phyloP scores from a whole-genome alignment of 2,888 invertebrate species.

The Charanyca ferruginea region DNA sequence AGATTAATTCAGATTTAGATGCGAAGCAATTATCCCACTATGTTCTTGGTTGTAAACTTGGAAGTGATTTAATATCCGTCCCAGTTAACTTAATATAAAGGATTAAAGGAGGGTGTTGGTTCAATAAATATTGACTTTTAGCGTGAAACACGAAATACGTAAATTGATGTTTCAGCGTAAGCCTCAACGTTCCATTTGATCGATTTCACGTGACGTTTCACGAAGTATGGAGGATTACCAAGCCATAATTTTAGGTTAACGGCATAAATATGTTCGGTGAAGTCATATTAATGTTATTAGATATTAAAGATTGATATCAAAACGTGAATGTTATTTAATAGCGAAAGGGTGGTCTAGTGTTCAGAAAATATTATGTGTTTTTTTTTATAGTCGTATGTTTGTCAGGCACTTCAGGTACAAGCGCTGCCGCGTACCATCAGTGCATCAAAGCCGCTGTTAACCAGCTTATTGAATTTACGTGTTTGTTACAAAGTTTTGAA shows the following conservation, averaged over 20 bases:
- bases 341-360: too few relatives aligned
- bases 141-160: constrained; percentile 7
- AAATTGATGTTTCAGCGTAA: not conserved
- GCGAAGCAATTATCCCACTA: constrained; percentile 39
- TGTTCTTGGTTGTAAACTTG: constrained; percentile 24
- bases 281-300: not conserved
- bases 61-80: constrained; percentile 36
- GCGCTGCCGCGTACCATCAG: too few relatives aligned
- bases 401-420: too few relatives aligned
- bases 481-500: too few relatives aligned
- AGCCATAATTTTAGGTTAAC: not conserved
- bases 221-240: not conserved
- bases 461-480: too few relatives aligned
- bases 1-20: constrained; percentile 30
- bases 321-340: too few relatives aligned
- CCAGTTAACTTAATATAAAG: constrained; percentile 13
- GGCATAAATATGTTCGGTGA: not conserved
- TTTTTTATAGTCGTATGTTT: too few relatives aligned
- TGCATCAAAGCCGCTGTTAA: too few relatives aligned
- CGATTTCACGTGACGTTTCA: not conserved
- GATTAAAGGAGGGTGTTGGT: constrained; percentile 1
- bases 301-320: too few relatives aligned
- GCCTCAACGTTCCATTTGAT: constrained; percentile 2
- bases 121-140: constrained; percentile 11
- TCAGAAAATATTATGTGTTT: too few relatives aligned